phyloP scores from a whole-genome alignment of 1,140 invertebrate species.

The Eriosoma lanigerum region DNA sequence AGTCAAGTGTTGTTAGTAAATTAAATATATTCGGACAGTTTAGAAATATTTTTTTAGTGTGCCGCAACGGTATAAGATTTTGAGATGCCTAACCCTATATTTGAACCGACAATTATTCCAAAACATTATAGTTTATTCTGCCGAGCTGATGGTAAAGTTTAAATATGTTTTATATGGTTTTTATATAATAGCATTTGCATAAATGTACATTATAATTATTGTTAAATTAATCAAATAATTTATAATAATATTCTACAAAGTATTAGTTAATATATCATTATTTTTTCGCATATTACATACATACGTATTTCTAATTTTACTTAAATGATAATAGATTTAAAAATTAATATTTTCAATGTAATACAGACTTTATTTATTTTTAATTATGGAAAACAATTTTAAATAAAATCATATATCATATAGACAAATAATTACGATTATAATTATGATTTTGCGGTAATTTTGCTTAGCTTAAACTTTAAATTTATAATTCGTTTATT shows the following conservation, averaged over 20 bases:
- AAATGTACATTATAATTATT: neutral
- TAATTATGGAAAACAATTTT: neutral
- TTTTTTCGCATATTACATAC: no score
- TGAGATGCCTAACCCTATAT: constrained; percentile 43
- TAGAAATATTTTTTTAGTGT: constrained; percentile 9
- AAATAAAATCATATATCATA: neutral
- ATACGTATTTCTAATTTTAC: no score
- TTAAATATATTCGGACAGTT: constrained; percentile 17
- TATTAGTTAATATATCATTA: no score
- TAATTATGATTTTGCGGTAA: no score
- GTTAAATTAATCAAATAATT: no score
- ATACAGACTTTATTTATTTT: neutral
- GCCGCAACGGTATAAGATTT: neutral
- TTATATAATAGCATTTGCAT: no score
- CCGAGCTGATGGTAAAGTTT: constrained; percentile 26
- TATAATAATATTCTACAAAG: no score
- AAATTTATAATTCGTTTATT: neutral
- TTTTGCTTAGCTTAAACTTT: no score
- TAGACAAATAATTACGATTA: no score
- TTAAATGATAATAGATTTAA: no score
- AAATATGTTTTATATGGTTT: neutral
- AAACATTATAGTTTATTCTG: constrained; percentile 43
- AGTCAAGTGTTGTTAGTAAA: constrained; percentile 34
- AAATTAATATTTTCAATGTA: no score
- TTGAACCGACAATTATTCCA: constrained; percentile 27